Evolutionary conservation across 2,113 vertebrate genomes (phyloP).

Genomic region (Benitochromis conjunctus): DNA sequence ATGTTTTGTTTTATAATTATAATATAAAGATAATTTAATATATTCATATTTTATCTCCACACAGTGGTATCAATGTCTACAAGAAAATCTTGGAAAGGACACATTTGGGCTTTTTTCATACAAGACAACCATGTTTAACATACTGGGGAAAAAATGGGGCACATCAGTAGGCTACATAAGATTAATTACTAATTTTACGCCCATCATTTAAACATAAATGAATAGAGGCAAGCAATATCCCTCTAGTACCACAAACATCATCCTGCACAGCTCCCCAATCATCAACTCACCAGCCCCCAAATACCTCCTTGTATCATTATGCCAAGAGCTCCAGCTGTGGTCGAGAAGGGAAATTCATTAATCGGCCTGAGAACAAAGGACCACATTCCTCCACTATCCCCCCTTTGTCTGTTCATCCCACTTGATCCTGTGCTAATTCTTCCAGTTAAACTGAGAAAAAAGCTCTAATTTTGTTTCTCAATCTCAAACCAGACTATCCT

Average conservation of each 20-base stretch:
- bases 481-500: not conserved
- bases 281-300: constrained; percentile 6
- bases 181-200: not conserved
- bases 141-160: not conserved
- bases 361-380: constrained; percentile 61
- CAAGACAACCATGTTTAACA: not conserved
- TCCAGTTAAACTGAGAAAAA: not conserved
- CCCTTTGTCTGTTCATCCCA: constrained; percentile 29
- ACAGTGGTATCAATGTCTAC: not conserved
- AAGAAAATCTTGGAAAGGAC: not conserved
- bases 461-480: not conserved
- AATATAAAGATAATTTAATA: not conserved
- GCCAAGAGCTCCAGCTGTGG: constrained; percentile 50
- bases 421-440: not conserved
- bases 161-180: not conserved
- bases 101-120: not conserved
- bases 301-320: constrained; percentile 16
- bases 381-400: constrained; percentile 44
- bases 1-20: not conserved
- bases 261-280: not conserved
- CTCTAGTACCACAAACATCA: not conserved
- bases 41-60: not conserved
- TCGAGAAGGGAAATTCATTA: constrained; percentile 46
- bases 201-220: not conserved
- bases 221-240: not conserved